Evolutionary conservation across 2,797 vertebrate genomes (phyloP).

Genomic region (Crenichthys baileyi): DNA sequence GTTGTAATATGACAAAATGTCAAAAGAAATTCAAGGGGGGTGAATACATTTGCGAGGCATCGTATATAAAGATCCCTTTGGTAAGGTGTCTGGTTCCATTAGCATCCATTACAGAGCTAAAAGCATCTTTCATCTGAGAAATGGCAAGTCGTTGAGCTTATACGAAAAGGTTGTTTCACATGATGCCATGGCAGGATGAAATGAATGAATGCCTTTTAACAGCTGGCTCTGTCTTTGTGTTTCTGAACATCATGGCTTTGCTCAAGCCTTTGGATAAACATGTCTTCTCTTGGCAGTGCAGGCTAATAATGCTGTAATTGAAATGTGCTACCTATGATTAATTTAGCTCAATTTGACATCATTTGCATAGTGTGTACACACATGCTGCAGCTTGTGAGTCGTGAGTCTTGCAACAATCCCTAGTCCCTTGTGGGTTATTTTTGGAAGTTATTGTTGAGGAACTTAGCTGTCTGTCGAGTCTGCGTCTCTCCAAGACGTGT

Average conservation of each 20-base stretch:
- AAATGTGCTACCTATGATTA: slow-evolving; percentile 34
- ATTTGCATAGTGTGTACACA: slow-evolving; percentile 44
- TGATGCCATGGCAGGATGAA: slow-evolving; percentile 62
- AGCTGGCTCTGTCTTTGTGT: slow-evolving; percentile 47
- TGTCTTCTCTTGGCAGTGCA: slow-evolving; percentile 49
- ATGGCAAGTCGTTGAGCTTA: slow-evolving; percentile 55
- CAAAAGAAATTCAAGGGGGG: background rate
- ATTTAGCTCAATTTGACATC: slow-evolving; percentile 47
- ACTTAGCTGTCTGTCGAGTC: slow-evolving; percentile 30
- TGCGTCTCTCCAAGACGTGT: slow-evolving; percentile 19
- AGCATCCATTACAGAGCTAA: slow-evolving; percentile 68
- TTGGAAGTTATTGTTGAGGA: slow-evolving; percentile 39
- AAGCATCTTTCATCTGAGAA: slow-evolving; percentile 63
- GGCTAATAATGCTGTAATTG: slow-evolving; percentile 52
- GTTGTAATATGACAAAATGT: background rate
- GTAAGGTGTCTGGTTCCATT: slow-evolving; percentile 68
- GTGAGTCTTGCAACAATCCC: slow-evolving; percentile 36
- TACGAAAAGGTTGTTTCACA: slow-evolving; percentile 65
- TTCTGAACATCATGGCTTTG: slow-evolving; percentile 17
- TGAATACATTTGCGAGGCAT: background rate
- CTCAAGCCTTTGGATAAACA: slow-evolving; percentile 50
- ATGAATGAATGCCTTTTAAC: slow-evolving; percentile 71
- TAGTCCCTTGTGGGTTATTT: slow-evolving; percentile 42
- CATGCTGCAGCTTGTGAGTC: slow-evolving; percentile 30
- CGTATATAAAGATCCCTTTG: slow-evolving; percentile 40